Evolutionary conservation across 1,140 invertebrate species (phyloP).

Genomic region (Caerostris extrusa): DNA sequence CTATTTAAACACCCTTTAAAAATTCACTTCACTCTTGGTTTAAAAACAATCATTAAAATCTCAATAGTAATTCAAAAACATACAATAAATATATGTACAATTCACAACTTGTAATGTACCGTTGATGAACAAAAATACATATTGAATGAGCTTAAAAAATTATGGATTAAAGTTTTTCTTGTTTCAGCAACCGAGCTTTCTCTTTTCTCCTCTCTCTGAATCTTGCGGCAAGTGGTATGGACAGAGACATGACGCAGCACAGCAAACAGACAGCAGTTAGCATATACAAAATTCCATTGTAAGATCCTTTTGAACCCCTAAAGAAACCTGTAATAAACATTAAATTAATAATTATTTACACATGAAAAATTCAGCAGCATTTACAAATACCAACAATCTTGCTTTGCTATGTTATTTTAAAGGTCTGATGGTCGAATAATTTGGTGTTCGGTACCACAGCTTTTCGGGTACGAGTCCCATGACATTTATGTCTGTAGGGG

Average conservation of each 20-base stretch:
- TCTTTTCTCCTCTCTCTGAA: background rate
- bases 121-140: too few species aligned
- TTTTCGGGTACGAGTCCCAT: background rate
- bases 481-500: too few species aligned
- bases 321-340: slow-evolving; percentile 43
- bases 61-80: too few species aligned
- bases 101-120: too few species aligned
- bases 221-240: background rate
- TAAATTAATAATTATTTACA: background rate
- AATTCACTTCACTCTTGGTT: too few species aligned
- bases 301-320: slow-evolving; percentile 22
- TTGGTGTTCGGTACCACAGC: too few species aligned
- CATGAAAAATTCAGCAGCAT: background rate
- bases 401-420: background rate
- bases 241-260: background rate
- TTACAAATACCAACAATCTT: background rate
- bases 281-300: slow-evolving; percentile 34
- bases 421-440: background rate
- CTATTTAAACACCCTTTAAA: too few species aligned
- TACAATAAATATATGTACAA: too few species aligned
- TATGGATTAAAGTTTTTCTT: too few species aligned
- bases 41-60: too few species aligned
- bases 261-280: background rate
- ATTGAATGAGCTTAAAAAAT: too few species aligned
- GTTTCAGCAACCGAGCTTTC: too few species aligned